phyloP scores from a whole-genome alignment of 2,797 vertebrate genomes.

The Coccyzus lansbergi region DNA sequence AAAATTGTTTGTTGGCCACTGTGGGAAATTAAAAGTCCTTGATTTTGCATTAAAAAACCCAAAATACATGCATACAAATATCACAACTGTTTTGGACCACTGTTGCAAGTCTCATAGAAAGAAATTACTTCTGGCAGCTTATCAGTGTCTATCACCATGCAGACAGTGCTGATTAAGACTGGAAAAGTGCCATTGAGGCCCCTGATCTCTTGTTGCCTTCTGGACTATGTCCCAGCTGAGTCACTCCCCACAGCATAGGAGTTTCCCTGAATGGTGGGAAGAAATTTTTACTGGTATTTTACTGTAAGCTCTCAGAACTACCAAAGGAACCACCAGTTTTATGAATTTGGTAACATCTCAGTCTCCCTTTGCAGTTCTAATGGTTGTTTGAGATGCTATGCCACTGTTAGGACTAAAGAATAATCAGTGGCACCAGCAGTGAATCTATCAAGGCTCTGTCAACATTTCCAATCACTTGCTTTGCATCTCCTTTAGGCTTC shows the following conservation, averaged over 20 bases:
- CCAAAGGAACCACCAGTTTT: neutral
- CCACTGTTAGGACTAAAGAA: neutral
- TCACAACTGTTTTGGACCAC: slow-evolving; percentile 22
- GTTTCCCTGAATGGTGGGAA: slow-evolving; percentile 29
- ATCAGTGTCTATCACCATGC: slow-evolving; percentile 17
- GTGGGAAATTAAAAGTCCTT: slow-evolving; percentile 25
- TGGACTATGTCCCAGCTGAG: slow-evolving; percentile 43
- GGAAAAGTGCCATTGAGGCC: slow-evolving; percentile 33
- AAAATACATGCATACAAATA: neutral
- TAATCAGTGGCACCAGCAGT: neutral
- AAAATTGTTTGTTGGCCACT: slow-evolving; percentile 8
- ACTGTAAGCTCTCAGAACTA: neutral
- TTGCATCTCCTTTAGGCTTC: neutral
- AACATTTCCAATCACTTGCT: neutral
- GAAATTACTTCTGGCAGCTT: slow-evolving; percentile 21
- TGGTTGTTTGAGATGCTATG: neutral
- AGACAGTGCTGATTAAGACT: slow-evolving; percentile 54
- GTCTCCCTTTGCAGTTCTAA: neutral
- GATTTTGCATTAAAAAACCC: neutral
- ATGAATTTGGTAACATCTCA: neutral
- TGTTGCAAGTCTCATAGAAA: slow-evolving; percentile 39
- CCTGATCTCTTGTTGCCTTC: slow-evolving; percentile 58
- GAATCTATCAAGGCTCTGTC: neutral
- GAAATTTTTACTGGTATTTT: slow-evolving; percentile 9
- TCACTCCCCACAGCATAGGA: slow-evolving; percentile 29